Conservation (phyloP, 2,797 vertebrate genomes). For the Miichthys miiuy region DNA sequence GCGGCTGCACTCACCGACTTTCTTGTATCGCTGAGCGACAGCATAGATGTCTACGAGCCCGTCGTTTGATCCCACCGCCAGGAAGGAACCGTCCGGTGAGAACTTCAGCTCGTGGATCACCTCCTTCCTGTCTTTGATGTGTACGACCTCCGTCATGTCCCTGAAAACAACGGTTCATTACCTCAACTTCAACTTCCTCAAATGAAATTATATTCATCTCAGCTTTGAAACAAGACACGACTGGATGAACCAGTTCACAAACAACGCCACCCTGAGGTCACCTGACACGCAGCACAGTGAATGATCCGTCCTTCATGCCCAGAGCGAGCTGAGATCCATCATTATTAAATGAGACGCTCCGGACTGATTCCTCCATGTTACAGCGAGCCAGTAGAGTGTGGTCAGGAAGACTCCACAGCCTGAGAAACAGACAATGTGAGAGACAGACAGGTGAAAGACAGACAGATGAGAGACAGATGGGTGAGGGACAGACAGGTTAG, state of each 20-base stretch:
- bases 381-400: conserved; percentile 95
- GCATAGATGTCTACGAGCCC: conserved; percentile 94
- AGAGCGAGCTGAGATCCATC: conserved; percentile 95
- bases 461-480: too few relatives aligned
- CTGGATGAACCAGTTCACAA: neutral
- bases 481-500: conserved; percentile 53
- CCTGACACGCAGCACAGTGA: conserved; percentile 96
- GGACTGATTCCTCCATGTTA: conserved; percentile 95
- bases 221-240: too few relatives aligned
- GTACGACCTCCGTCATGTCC: conserved; percentile 99
- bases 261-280: conserved; percentile 26
- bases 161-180: conserved; percentile 69
- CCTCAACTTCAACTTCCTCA: neutral
- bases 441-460: neutral
- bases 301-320: conserved; percentile 98
- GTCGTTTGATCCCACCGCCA: conserved; percentile 95
- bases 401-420: conserved; percentile 94
- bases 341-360: conserved; percentile 93
- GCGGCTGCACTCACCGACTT: conserved; percentile 93
- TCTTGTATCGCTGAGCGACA: conserved; percentile 94
- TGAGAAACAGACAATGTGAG: conserved; percentile 63
- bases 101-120: conserved; percentile 98
- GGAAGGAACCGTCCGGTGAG: conserved; percentile 92
- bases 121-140: conserved; percentile 97
- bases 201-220: neutral